phyloP scores from a whole-genome alignment of 2,888 invertebrate genomes.

The Gastracanthus pulcherrimus region DNA sequence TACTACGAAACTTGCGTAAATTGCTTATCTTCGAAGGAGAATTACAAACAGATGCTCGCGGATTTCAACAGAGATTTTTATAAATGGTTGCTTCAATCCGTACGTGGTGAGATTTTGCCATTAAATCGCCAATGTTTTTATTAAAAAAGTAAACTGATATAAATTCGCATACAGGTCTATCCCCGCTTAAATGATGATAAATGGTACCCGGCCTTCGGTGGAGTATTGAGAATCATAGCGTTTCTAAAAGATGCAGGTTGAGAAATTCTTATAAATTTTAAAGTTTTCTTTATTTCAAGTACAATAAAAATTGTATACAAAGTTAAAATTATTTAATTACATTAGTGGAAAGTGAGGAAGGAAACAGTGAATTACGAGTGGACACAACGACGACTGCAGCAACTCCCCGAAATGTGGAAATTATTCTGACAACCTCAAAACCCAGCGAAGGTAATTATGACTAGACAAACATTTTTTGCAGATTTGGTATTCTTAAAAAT shows the following conservation, averaged over 20 bases:
- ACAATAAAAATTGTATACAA: not conserved
- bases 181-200: conserved; percentile 81
- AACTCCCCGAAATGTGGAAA: not conserved
- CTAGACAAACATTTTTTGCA: not conserved
- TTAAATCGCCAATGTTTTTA: conserved; percentile 30
- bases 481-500: too few species aligned
- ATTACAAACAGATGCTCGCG: conserved; percentile 69
- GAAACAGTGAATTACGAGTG: not conserved
- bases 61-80: conserved; percentile 80
- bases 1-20: conserved; percentile 80
- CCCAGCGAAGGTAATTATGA: not conserved
- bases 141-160: conserved; percentile 29
- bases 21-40: conserved; percentile 78
- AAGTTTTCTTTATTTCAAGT: not conserved
- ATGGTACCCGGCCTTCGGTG: conserved; percentile 81
- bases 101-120: conserved; percentile 70
- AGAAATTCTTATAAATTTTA: not conserved
- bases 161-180: conserved; percentile 72
- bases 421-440: not conserved
- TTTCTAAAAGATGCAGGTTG: conserved; percentile 74
- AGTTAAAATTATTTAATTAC: not conserved
- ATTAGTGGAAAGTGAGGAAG: not conserved
- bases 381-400: not conserved
- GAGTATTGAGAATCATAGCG: conserved; percentile 77
- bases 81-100: conserved; percentile 79